These are phyloP conservation scores for Euglossa dilemma DNA, from an alignment of 1,140 invertebrate species.

Conservation along the genomic window DNA sequence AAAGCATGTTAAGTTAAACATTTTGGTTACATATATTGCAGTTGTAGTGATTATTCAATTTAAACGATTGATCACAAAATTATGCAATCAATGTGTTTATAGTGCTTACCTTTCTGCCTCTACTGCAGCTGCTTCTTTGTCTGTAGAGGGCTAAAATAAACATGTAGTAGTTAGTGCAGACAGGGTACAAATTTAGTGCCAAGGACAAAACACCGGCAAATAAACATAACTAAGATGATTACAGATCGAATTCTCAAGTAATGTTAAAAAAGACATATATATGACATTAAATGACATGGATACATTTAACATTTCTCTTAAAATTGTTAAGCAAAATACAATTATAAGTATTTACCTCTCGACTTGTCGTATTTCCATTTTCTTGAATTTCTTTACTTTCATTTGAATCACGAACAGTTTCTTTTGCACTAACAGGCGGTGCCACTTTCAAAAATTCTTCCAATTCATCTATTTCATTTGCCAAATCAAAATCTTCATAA, in stretches of 20 bases:
- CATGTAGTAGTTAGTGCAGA: conserved; percentile 47
- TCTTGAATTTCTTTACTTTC: conserved; percentile 76
- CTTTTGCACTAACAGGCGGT: conserved; percentile 79
- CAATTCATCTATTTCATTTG: conserved; percentile 94
- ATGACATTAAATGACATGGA: conserved; percentile 16
- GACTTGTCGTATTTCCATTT: conserved; percentile 82
- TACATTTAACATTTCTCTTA: conserved; percentile 9
- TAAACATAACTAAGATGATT: conserved; percentile 24
- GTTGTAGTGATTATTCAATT: conserved; percentile 35
- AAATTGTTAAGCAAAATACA: background rate
- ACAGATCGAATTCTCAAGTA: background rate
- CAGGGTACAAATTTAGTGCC: conserved; percentile 47
- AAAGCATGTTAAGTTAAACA: background rate
- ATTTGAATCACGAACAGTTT: conserved; percentile 80
- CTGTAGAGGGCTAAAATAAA: conserved; percentile 79
- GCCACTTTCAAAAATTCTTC: conserved; percentile 92
- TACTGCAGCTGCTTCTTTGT: conserved; percentile 76
- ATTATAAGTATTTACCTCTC: conserved; percentile 75
- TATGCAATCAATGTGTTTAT: conserved; percentile 46
- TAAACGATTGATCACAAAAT: conserved; percentile 42
- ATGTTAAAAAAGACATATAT: background rate
- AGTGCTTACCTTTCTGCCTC: conserved; percentile 76
- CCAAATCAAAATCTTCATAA: conserved; percentile 95
- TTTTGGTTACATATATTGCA: background rate
- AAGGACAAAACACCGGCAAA: conserved; percentile 45